Conservation (phyloP, 2,888 invertebrate genomes). For the Trachelus iudaicus region DNA sequence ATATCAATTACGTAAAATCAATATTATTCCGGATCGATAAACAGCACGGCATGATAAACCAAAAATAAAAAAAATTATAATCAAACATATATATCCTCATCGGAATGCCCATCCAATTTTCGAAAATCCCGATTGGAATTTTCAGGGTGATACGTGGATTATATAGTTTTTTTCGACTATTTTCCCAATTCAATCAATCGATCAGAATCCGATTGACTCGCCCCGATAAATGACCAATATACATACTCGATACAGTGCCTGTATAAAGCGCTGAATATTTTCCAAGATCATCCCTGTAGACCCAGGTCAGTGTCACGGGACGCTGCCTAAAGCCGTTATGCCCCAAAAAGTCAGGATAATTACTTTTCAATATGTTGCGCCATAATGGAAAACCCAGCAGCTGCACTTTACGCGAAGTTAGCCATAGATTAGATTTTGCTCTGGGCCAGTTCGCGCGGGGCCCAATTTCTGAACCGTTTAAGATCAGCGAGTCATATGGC, state of each 20-base stretch:
- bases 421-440: neutral
- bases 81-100: neutral
- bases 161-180: neutral
- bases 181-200: neutral
- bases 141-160: neutral
- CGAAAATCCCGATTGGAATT: neutral
- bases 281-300: neutral
- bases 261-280: neutral
- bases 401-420: neutral
- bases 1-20: neutral
- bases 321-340: neutral
- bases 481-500: slow-evolving; percentile 15
- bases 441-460: neutral
- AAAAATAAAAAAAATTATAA: neutral
- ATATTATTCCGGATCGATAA: neutral
- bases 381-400: neutral
- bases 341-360: neutral
- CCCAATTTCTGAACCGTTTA: neutral
- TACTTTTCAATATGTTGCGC: neutral
- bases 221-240: neutral
- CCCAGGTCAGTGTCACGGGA: neutral
- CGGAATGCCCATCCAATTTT: neutral
- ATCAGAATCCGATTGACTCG: neutral
- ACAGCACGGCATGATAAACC: neutral
- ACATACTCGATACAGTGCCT: neutral